These are phyloP conservation scores for Sympetrum striolatum DNA, from an alignment of 2,888 invertebrate species.

Conservation along the genomic window DNA sequence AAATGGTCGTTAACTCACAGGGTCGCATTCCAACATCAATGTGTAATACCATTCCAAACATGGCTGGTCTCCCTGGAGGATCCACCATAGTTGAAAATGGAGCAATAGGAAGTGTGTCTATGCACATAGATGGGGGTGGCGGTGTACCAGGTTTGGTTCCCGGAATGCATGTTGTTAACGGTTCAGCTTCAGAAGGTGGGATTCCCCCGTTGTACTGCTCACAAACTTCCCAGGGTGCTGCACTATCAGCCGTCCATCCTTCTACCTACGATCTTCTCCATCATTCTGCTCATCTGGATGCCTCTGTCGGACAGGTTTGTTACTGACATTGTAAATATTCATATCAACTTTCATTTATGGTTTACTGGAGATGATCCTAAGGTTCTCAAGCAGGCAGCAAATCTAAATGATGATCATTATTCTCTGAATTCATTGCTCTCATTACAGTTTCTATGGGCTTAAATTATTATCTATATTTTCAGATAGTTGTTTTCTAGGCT, in stretches of 20 bases:
- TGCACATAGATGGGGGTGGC: neutral
- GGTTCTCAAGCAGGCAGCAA: too few relatives aligned
- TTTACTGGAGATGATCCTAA: too few relatives aligned
- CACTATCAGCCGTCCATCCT: constrained; percentile 32
- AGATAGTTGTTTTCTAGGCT: too few relatives aligned
- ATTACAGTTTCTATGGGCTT: too few relatives aligned
- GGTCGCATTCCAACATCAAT: neutral
- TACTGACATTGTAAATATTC: neutral
- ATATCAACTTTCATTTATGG: too few relatives aligned
- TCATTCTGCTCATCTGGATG: constrained; percentile 23
- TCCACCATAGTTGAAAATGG: constrained; percentile 14
- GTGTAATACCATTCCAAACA: constrained; percentile 22
- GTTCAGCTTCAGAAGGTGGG: constrained; percentile 1
- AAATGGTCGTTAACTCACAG: constrained; percentile 29
- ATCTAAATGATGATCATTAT: too few relatives aligned
- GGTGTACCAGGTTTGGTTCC: constrained; percentile 18
- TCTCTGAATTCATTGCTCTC: too few relatives aligned
- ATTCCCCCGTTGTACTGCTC: constrained; percentile 16
- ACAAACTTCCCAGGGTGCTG: constrained; percentile 12
- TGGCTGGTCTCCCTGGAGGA: constrained; percentile 24
- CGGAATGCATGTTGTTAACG: constrained; percentile 25
- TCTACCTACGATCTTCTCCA: neutral
- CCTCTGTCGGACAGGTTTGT: constrained; percentile 27
- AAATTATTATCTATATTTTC: too few relatives aligned
- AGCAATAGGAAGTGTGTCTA: neutral